A percentile compares a stretch with the other conserved stretches of the same genome.
Evolutionary conservation across 2,888 invertebrate genomes (phyloP).

Genomic region (Campoplex capitator): DNA sequence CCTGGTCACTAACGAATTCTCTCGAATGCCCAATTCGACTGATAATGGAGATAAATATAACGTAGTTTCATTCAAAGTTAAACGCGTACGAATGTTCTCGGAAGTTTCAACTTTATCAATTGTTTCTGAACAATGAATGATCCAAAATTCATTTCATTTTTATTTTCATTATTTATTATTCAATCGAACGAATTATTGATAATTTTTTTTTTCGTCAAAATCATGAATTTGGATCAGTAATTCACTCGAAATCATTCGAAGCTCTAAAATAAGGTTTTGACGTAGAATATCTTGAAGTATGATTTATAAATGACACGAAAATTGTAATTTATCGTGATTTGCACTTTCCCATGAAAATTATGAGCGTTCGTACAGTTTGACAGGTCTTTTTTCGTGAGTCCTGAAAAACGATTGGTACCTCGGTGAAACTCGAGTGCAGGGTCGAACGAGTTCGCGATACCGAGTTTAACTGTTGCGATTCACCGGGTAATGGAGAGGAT

Average conservation of each 20-base stretch:
- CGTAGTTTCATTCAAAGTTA: constrained; percentile 1
- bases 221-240: background rate
- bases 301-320: constrained; percentile 32
- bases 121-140: background rate
- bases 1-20: constrained; percentile 71
- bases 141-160: background rate
- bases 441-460: constrained; percentile 37
- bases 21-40: constrained; percentile 60
- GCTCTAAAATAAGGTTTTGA: background rate
- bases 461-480: constrained; percentile 38
- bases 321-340: constrained; percentile 26
- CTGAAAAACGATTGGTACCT: constrained; percentile 2
- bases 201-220: no score
- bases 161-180: no score
- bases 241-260: background rate
- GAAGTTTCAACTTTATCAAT: background rate
- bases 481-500: constrained; percentile 50
- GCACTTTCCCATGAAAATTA: constrained; percentile 27
- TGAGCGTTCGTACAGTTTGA: background rate
- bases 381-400: constrained; percentile 6
- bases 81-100: background rate
- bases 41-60: constrained; percentile 57
- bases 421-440: constrained; percentile 23
- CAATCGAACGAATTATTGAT: no score
- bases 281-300: background rate